phyloP scores from a whole-genome alignment of 2,888 invertebrate species.

The Erannis defoliaria region DNA sequence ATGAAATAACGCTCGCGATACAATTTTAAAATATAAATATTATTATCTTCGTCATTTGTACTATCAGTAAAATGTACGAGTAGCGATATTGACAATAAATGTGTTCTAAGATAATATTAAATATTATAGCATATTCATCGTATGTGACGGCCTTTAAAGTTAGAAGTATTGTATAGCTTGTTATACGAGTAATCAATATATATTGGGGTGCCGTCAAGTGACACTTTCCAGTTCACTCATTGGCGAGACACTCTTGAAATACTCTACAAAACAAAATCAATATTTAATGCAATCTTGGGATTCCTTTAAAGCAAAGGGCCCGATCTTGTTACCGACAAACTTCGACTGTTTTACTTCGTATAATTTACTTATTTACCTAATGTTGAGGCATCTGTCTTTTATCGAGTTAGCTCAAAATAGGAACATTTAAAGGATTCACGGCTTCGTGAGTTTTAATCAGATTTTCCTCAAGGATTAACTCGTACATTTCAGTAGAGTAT shows the following conservation, averaged over 20 bases:
- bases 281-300: slow-evolving; percentile 52
- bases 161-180: no score
- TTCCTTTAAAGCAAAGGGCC: slow-evolving; percentile 36
- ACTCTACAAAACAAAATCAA: slow-evolving; percentile 55
- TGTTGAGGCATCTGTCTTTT: slow-evolving; percentile 40
- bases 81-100: no score
- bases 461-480: slow-evolving; percentile 1
- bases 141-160: no score
- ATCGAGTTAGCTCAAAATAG: slow-evolving; percentile 41
- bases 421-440: slow-evolving; percentile 28
- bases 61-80: no score
- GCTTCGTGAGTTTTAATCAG: slow-evolving; percentile 7
- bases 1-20: no score
- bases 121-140: no score
- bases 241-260: slow-evolving; percentile 68
- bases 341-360: slow-evolving; percentile 35
- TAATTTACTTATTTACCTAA: slow-evolving; percentile 48
- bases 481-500: slow-evolving; percentile 4
- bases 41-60: no score
- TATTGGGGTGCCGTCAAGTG: background rate
- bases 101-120: no score
- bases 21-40: no score
- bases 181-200: no score
- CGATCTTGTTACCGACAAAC: slow-evolving; percentile 32
- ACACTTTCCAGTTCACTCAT: slow-evolving; percentile 66